Percentiles rank a stretch among this genome's conserved stretches.
Evolutionary conservation across 2,888 invertebrate species (phyloP).

Genomic region (Epistrophe eligans): DNA sequence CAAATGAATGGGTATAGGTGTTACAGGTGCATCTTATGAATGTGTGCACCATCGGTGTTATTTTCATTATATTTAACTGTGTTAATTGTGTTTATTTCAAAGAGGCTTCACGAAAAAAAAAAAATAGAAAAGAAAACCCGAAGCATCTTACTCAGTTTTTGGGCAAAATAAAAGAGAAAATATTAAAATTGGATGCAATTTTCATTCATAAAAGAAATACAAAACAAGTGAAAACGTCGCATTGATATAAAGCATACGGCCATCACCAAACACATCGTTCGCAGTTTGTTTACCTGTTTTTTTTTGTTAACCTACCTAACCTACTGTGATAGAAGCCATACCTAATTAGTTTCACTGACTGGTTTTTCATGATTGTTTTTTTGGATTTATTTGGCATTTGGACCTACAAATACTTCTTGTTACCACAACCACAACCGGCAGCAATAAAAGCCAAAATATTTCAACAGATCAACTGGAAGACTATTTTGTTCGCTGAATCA

Average conservation of each 20-base stretch:
- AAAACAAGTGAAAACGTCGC: conserved; percentile 65
- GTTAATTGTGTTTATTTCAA: conserved; percentile 70
- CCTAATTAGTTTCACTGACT: conserved; percentile 42
- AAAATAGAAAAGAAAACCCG: conserved; percentile 24
- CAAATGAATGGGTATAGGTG: conserved; percentile 54
- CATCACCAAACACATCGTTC: not conserved
- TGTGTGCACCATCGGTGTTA: conserved; percentile 55
- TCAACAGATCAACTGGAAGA: conserved; percentile 27
- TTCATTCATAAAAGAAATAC: conserved; percentile 71
- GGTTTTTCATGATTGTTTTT: conserved; percentile 41
- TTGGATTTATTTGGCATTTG: conserved; percentile 47
- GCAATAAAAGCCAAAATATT: conserved; percentile 27
- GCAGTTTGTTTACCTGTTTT: conserved; percentile 9
- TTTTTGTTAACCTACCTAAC: not conserved
- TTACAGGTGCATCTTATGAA: conserved; percentile 55
- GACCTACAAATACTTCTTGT: not conserved
- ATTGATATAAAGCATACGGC: conserved; percentile 50
- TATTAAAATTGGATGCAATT: conserved; percentile 69
- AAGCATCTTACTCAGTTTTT: conserved; percentile 31
- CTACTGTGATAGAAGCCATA: conserved; percentile 25
- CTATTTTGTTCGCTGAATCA: conserved; percentile 29
- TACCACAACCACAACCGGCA: conserved; percentile 1
- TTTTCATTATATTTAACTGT: conserved; percentile 62
- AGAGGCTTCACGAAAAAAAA: conserved; percentile 28
- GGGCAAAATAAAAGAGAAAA: conserved; percentile 72